These are phyloP conservation scores for Vulpes lagopus DNA, from an alignment of 2,113 vertebrate genomes.

Conservation along the genomic window DNA sequence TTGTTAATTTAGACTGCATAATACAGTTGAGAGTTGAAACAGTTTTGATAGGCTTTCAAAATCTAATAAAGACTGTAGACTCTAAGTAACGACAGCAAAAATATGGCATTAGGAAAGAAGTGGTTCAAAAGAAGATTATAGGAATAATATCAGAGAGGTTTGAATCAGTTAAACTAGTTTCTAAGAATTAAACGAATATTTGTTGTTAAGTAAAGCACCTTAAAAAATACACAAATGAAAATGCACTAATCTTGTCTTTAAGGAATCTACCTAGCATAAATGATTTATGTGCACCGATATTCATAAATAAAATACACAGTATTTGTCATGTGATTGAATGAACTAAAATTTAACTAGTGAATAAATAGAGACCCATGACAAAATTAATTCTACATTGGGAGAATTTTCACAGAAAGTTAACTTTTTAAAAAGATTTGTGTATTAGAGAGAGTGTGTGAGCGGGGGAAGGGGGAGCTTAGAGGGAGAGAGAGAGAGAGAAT, in stretches of 20 bases:
- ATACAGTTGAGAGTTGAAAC: not conserved
- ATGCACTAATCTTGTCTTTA: not conserved
- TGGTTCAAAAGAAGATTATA: not conserved
- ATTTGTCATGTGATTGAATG: not conserved
- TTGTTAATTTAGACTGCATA: not conserved
- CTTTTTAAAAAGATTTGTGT: not conserved
- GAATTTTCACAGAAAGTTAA: not conserved
- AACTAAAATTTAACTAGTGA: not conserved
- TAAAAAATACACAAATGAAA: not conserved
- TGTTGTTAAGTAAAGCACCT: not conserved
- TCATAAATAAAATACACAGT: not conserved
- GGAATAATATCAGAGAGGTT: not conserved
- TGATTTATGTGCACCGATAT: not conserved
- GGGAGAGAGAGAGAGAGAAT: not conserved
- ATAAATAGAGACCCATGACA: not conserved
- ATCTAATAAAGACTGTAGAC: not conserved
- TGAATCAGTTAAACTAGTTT: not conserved
- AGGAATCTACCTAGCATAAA: not conserved
- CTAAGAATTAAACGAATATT: not conserved
- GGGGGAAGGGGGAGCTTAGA: not conserved
- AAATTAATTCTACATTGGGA: not conserved
- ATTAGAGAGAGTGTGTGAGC: not conserved
- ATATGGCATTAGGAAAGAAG: not conserved
- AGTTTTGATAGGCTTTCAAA: not conserved
- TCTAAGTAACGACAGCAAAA: not conserved